phyloP scores from a whole-genome alignment of 2,888 invertebrate genomes.

The Eucriotettix oculatus region DNA sequence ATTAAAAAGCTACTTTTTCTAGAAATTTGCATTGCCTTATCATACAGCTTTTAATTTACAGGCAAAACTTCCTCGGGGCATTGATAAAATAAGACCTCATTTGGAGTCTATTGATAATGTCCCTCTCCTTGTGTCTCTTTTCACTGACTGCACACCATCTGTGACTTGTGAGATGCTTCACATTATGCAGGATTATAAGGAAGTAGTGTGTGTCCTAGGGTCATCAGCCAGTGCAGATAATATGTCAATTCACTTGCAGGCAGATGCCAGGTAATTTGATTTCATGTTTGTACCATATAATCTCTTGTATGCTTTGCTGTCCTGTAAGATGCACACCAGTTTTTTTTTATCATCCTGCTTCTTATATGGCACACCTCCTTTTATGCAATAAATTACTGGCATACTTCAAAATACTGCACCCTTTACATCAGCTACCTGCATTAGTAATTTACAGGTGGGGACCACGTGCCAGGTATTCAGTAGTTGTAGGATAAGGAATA shows the following conservation, averaged over 20 bases:
- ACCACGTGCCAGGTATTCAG: too few relatives aligned
- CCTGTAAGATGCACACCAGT: neutral
- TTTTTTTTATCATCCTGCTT: neutral
- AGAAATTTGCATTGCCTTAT: too few relatives aligned
- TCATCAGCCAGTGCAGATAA: slow-evolving; percentile 83
- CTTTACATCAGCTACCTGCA: too few relatives aligned
- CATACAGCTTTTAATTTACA: slow-evolving; percentile 21
- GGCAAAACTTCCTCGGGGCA: slow-evolving; percentile 91
- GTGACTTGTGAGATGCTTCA: slow-evolving; percentile 82
- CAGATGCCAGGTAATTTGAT: slow-evolving; percentile 57
- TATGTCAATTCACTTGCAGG: slow-evolving; percentile 82
- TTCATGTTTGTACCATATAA: slow-evolving; percentile 4
- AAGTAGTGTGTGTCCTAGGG: slow-evolving; percentile 83
- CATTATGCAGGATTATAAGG: slow-evolving; percentile 64
- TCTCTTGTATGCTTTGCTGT: slow-evolving; percentile 10
- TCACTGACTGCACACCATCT: slow-evolving; percentile 91
- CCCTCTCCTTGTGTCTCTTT: slow-evolving; percentile 87
- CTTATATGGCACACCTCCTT: too few relatives aligned
- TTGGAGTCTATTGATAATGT: slow-evolving; percentile 94
- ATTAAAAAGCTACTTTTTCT: too few relatives aligned
- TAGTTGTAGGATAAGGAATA: too few relatives aligned
- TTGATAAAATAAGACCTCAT: slow-evolving; percentile 91
- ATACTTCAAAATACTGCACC: too few relatives aligned
- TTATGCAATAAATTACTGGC: too few relatives aligned
- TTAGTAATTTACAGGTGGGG: too few relatives aligned